Evolutionary conservation across 2,797 vertebrate species (phyloP), one percentile per base, ranked within the genome.

Genomic region (Gymnoscopelus braueri): DNA sequence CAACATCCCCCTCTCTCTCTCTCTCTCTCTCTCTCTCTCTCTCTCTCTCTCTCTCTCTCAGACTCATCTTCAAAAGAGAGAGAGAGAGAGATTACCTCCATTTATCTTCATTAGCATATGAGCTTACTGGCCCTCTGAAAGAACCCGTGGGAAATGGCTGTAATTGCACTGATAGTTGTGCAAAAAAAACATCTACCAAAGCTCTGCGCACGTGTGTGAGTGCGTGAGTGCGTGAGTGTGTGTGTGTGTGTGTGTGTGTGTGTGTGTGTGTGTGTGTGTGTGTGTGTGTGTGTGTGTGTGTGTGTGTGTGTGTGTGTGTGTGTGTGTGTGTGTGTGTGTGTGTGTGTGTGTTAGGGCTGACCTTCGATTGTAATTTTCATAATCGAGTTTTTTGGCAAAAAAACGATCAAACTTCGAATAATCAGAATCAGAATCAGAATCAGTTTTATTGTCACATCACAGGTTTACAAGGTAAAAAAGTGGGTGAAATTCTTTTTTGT

Each of bases 51-150:
- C 6, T 54, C 55, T 80, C 26, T 68, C 53, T 62, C 12, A 2
- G 4, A 81, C 73, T 75, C 74, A 77, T 90, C 77, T 84, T 70
- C 72, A 87, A 83, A 29, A 29, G 26, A 29, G 26, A 29, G 26
- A 26, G 90, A 88, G 85, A 80, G 78, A 79, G 72, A 90, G 87
- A 93, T 93, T 91, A 93, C 86, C 85, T 89, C 82, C 87, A 90
- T 92, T 93, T 91, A 91, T 93, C 92, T 92, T 90, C 87, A 93
- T 94, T 94, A 91, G 86, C 90, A 92, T 91, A 92, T 91, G 90
- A 90, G 91, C 91, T 87, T 88, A 88, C 87, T 87, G 86, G 74
- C 84, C 82, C 78, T 82, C 85, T 69, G 64, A 82, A 48, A 72
- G 79, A 83, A 83, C 91, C 88, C 83, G 74, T 89, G 90, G 88